phyloP scores from a whole-genome alignment of 2,113 vertebrate genomes.

The Verasper variegatus region DNA sequence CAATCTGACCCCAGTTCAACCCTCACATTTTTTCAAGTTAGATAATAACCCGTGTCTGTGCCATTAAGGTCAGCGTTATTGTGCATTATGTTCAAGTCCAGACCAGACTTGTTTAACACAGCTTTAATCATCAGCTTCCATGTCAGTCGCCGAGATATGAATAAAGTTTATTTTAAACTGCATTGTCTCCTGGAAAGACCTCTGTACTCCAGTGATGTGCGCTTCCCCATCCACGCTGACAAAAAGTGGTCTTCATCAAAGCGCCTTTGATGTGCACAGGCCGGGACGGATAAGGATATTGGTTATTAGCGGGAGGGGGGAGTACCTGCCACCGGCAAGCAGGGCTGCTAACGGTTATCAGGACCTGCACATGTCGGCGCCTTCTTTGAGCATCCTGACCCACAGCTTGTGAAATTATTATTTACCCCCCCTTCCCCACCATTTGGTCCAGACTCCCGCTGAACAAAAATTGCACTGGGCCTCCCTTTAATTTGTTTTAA shows the following conservation, averaged over 20 bases:
- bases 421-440: background rate
- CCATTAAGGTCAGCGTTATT: background rate
- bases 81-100: background rate
- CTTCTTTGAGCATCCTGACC: constrained; percentile 17
- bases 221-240: constrained; percentile 21
- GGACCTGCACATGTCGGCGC: background rate
- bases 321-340: constrained; percentile 37
- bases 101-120: background rate
- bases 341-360: constrained; percentile 19
- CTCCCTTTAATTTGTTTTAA: background rate
- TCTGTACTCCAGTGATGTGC: constrained; percentile 16
- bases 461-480: constrained; percentile 31
- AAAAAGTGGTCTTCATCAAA: constrained; percentile 51
- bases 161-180: constrained; percentile 2
- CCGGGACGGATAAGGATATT: constrained; percentile 33
- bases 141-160: background rate
- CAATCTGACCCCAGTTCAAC: background rate
- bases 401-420: constrained; percentile 18
- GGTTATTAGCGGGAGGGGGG: constrained; percentile 12
- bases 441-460: too few relatives aligned
- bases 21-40: background rate
- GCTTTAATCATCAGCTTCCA: constrained; percentile 18
- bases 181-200: constrained; percentile 23
- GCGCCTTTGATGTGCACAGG: constrained; percentile 57
- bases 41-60: background rate